phyloP scores from a whole-genome alignment of 2,797 vertebrate genomes.

The Hydrophis major region DNA sequence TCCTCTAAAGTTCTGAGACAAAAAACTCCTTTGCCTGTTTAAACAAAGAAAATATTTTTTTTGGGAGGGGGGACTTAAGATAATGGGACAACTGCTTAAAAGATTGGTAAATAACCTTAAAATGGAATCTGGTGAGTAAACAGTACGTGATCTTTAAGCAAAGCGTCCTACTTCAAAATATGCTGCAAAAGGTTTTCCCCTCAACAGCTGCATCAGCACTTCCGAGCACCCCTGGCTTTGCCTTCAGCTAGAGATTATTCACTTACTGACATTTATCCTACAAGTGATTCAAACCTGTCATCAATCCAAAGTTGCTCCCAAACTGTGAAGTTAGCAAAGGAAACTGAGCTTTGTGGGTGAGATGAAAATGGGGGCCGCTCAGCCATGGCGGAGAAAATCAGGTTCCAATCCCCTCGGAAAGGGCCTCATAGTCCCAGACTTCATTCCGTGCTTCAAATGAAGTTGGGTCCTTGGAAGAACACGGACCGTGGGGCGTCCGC shows the following conservation, averaged over 20 bases:
- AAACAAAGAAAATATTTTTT: background rate
- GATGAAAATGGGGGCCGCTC: background rate
- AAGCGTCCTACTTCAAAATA: background rate
- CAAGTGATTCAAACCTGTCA: conserved; percentile 10
- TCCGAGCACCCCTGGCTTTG: conserved; percentile 68
- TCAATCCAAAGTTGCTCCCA: background rate
- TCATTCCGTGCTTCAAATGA: background rate
- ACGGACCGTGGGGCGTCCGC: rapidly evolving
- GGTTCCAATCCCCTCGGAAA: background rate
- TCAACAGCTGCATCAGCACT: conserved; percentile 31
- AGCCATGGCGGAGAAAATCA: background rate
- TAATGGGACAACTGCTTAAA: background rate
- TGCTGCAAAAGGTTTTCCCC: background rate
- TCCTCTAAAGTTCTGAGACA: background rate
- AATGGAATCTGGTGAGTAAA: background rate
- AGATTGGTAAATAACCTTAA: background rate
- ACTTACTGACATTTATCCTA: conserved; percentile 13
- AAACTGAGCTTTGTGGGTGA: background rate
- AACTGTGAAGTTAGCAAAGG: background rate
- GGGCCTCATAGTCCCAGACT: rapidly evolving
- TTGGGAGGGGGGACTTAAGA: no score
- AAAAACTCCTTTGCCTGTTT: background rate
- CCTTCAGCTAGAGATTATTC: conserved; percentile 65
- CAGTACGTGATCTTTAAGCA: background rate
- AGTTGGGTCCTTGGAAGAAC: background rate